Percentiles rank a stretch among this genome's conserved stretches.
Evolutionary conservation across 2,797 vertebrate species (phyloP).

Genomic region (Gallinago nigripennis): DNA sequence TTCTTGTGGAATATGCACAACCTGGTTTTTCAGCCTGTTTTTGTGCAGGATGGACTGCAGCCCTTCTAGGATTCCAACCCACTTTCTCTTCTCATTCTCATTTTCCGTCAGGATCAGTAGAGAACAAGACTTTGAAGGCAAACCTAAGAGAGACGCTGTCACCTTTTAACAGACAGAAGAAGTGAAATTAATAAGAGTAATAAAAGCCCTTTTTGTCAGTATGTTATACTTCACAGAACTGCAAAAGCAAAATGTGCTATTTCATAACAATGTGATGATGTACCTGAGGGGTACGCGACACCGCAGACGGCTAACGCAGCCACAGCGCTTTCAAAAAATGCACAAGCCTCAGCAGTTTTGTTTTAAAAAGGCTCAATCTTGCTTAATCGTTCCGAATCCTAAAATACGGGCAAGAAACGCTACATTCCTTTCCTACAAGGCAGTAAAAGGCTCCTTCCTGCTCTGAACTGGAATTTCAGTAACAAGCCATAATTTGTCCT

Average conservation of each 20-base stretch:
- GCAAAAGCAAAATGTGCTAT: not conserved
- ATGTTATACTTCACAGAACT: not conserved
- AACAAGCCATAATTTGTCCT: not conserved
- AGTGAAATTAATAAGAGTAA: not conserved
- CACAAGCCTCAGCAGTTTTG: not conserved
- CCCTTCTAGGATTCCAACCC: conserved; percentile 94
- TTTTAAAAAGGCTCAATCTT: not conserved
- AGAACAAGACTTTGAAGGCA: conserved; percentile 86
- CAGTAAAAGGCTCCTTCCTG: not conserved
- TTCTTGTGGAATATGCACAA: conserved; percentile 89
- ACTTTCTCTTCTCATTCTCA: conserved; percentile 93
- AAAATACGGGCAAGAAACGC: not conserved
- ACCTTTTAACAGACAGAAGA: conserved; percentile 80
- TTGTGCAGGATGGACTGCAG: conserved; percentile 91
- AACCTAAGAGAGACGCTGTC: conserved; percentile 88
- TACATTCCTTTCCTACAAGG: not conserved
- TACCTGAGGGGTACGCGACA: not conserved
- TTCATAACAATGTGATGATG: not conserved
- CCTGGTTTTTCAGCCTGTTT: conserved; percentile 86
- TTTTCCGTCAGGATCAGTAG: conserved; percentile 93
- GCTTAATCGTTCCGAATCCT: not conserved
- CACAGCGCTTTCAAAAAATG: not conserved
- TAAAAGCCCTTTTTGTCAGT: not conserved
- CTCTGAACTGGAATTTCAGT: not conserved
- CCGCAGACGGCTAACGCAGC: not conserved